Percentiles rank a stretch among this genome's conserved stretches.
Evolutionary conservation across 2,113 vertebrate species (phyloP).

Genomic region (Hypocryptadius cinnamomeus): DNA sequence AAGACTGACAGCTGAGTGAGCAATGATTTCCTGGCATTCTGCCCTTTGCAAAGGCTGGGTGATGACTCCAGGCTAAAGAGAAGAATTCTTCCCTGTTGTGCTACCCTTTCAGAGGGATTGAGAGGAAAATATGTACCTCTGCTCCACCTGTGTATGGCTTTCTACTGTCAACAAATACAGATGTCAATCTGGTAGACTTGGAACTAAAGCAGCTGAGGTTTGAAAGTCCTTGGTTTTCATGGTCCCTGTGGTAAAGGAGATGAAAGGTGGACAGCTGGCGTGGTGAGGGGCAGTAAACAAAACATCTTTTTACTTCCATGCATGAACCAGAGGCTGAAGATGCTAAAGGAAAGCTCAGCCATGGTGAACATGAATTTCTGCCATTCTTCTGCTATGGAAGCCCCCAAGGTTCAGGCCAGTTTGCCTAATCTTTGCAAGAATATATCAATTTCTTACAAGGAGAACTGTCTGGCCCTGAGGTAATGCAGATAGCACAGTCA

Average conservation of each 20-base stretch:
- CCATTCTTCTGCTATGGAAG: background rate
- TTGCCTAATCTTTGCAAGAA: background rate
- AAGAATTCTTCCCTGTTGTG: background rate
- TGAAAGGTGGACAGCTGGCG: background rate
- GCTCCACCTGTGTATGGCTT: background rate
- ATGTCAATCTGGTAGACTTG: rapidly evolving
- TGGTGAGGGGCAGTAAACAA: background rate
- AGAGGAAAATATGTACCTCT: background rate
- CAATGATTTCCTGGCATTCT: background rate
- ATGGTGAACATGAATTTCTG: background rate
- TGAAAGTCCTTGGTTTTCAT: background rate
- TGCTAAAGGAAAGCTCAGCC: background rate
- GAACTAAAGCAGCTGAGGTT: background rate
- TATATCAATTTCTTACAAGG: background rate
- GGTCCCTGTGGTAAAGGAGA: background rate
- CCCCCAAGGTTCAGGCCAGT: background rate
- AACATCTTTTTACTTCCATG: background rate
- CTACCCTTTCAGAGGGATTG: background rate
- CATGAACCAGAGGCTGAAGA: background rate
- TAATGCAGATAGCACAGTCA: background rate
- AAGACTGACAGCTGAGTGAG: background rate
- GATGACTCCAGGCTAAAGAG: background rate
- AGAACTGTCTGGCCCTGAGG: background rate
- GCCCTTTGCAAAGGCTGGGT: background rate
- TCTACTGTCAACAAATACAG: background rate